Percentiles rank a stretch among this genome's conserved stretches.
These are phyloP conservation scores for Meta bourneti DNA, from an alignment of 2,888 invertebrate species.

Conservation along the genomic window DNA sequence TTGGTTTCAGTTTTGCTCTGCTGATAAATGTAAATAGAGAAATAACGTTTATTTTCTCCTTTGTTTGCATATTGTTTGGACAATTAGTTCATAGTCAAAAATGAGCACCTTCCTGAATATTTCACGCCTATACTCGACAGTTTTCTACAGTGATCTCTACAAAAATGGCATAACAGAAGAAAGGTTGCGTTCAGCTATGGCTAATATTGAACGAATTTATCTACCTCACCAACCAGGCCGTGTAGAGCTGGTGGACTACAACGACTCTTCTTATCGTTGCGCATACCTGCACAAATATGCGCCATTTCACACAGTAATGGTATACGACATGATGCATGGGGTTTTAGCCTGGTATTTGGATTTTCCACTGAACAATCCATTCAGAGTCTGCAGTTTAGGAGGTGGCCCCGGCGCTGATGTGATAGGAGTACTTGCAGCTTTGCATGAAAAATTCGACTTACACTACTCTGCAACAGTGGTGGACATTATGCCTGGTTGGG, in stretches of 20 bases:
- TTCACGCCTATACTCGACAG: too few relatives aligned
- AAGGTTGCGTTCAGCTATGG: too few relatives aligned
- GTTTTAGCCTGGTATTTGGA: not conserved
- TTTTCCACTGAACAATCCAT: not conserved
- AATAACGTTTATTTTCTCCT: too few relatives aligned
- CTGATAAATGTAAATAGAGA: too few relatives aligned
- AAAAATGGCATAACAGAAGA: too few relatives aligned
- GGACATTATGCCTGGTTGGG: conserved; percentile 43
- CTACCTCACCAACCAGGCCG: too few relatives aligned
- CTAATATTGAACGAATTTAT: too few relatives aligned
- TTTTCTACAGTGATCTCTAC: too few relatives aligned
- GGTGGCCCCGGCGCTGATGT: conserved; percentile 59
- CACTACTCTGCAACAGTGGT: conserved; percentile 2
- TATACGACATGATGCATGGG: not conserved
- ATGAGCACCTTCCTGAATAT: too few relatives aligned
- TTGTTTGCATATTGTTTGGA: too few relatives aligned
- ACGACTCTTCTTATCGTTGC: conserved; percentile 43
- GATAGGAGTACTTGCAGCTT: conserved; percentile 18
- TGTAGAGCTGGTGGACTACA: conserved; percentile 11
- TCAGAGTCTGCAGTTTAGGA: conserved; percentile 48
- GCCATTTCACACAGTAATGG: conserved; percentile 46
- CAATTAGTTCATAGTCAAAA: too few relatives aligned
- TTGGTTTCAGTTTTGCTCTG: too few relatives aligned
- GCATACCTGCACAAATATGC: conserved; percentile 64
- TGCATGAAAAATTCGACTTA: conserved; percentile 5